These are phyloP conservation scores for Bombus haemorrhoidalis DNA, from an alignment of 1,140 invertebrate genomes.

Conservation along the genomic window DNA sequence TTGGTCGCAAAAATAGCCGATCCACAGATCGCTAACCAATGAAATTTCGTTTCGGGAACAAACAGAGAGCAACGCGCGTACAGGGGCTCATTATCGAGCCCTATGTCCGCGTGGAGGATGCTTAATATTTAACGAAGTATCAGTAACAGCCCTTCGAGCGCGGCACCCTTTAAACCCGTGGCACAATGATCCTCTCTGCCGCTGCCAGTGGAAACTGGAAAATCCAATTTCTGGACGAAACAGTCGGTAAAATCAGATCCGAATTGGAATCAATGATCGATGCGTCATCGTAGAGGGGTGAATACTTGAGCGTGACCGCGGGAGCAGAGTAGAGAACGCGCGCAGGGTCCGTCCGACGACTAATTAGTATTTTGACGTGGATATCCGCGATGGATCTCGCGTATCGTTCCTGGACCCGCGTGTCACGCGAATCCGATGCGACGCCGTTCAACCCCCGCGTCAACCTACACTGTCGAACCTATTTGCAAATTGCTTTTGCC, in stretches of 20 bases:
- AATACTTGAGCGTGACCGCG: constrained; percentile 38
- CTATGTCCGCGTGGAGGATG: neutral
- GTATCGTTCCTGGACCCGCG: constrained; percentile 39
- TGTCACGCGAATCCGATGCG: constrained; percentile 61
- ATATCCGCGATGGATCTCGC: constrained; percentile 51
- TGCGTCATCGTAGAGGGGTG: constrained; percentile 42
- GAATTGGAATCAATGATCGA: constrained; percentile 49
- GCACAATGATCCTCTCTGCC: constrained; percentile 9
- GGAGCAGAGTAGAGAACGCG: constrained; percentile 1
- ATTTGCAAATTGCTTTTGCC: constrained; percentile 72
- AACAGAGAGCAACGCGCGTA: neutral
- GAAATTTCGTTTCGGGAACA: neutral
- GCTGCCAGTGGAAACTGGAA: constrained; percentile 12
- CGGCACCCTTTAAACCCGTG: neutral
- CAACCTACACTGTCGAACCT: constrained; percentile 55
- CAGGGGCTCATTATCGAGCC: neutral
- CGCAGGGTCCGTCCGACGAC: neutral
- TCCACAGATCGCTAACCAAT: neutral
- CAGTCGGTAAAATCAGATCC: constrained; percentile 38
- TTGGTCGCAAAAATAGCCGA: neutral
- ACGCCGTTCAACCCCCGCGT: constrained; percentile 54
- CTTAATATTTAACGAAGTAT: constrained; percentile 37
- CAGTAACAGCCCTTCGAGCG: neutral
- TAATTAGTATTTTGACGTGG: constrained; percentile 67
- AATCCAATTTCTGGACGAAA: constrained; percentile 23